These are phyloP conservation scores for Heliconius erato DNA, from an alignment of 2,888 invertebrate species.

Conservation along the genomic window DNA sequence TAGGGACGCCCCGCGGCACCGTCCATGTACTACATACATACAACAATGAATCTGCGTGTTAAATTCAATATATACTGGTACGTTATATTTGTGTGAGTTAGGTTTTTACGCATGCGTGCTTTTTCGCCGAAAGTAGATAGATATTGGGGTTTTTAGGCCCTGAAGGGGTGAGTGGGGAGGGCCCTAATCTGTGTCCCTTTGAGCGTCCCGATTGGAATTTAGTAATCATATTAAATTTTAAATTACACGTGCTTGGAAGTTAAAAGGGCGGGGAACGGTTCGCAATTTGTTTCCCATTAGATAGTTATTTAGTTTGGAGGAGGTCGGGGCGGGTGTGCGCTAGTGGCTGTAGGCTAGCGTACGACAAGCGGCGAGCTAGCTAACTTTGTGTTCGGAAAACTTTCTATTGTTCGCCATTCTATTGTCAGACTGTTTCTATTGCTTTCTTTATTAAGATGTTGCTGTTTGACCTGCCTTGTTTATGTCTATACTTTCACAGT, in stretches of 20 bases:
- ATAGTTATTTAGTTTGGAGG: slow-evolving; percentile 64
- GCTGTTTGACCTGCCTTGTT: slow-evolving; percentile 21
- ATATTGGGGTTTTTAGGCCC: slow-evolving; percentile 83
- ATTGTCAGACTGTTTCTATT: slow-evolving; percentile 33
- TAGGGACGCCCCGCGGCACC: slow-evolving; percentile 65
- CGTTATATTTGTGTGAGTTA: slow-evolving; percentile 73
- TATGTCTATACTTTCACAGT: not conserved
- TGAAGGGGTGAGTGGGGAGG: slow-evolving; percentile 65
- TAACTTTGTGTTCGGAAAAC: slow-evolving; percentile 28
- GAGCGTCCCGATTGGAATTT: slow-evolving; percentile 84
- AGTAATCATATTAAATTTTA: slow-evolving; percentile 86
- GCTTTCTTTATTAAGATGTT: slow-evolving; percentile 34
- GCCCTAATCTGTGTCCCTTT: slow-evolving; percentile 84
- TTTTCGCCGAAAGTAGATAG: slow-evolving; percentile 80
- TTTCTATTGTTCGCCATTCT: slow-evolving; percentile 29
- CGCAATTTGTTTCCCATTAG: slow-evolving; percentile 81
- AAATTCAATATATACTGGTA: slow-evolving; percentile 71
- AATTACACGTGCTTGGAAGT: slow-evolving; percentile 82
- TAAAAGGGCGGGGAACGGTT: slow-evolving; percentile 68
- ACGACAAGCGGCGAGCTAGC: not conserved
- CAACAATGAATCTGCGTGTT: slow-evolving; percentile 60
- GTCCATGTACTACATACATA: slow-evolving; percentile 63
- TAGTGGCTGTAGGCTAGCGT: not conserved
- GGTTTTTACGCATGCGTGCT: slow-evolving; percentile 84
- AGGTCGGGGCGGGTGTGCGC: slow-evolving; percentile 47